Base-by-base conservation (phyloP, 2,797 vertebrate genomes). In the Trachops cirrhosus region DNA sequence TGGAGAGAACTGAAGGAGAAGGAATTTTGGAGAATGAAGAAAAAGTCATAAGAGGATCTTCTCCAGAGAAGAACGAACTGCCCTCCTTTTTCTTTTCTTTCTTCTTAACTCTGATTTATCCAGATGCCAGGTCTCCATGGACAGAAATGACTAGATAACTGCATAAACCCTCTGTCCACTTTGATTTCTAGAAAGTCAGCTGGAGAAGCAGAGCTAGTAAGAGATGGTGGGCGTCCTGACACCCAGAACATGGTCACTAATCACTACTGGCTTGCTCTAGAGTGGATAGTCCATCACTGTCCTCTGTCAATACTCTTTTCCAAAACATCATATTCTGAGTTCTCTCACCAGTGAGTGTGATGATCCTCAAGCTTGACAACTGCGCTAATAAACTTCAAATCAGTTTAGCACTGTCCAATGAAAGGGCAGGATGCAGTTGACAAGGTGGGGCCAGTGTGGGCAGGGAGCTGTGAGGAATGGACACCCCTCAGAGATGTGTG, bases 101-200 rank as follows among this genome's bases (percentile, higher is more conserved):
- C 91, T 86, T 68, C 41, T 50, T 6, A 84, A n/a, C 14, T 75
- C 74, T 93, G 73, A 46, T 89, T 89, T 93, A 89, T 57, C 41
- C 26, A 75, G 48, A 88, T n/a, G n/a, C 16, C 26, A 94, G 34
- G 34, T 87, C 68, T 52, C 92, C 16, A 18, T 46, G 26, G 64
- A 87, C 22, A 86, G 32, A 95, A 96, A 94, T 41, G 5, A 85
- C 57, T 71, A 94, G 57, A 62, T 68, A 74, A 68, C 70, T 96
- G 22, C 29, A 83, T 59, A 68, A 93, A 83, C 5, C 32, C 32
- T 93, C 68, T 50, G 44, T 84, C 87, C 26, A 86, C 50, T 93
- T 50, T 59, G 59, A 73, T 46, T 44, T 62, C 37, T 48, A 0
- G 41, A 89, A 89, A 21, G 84, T 89, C 8, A 46, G 57, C 37